Base-by-base conservation (phyloP, 92 coral and sea anemone species). In the Paragorgia papillata region DNA sequence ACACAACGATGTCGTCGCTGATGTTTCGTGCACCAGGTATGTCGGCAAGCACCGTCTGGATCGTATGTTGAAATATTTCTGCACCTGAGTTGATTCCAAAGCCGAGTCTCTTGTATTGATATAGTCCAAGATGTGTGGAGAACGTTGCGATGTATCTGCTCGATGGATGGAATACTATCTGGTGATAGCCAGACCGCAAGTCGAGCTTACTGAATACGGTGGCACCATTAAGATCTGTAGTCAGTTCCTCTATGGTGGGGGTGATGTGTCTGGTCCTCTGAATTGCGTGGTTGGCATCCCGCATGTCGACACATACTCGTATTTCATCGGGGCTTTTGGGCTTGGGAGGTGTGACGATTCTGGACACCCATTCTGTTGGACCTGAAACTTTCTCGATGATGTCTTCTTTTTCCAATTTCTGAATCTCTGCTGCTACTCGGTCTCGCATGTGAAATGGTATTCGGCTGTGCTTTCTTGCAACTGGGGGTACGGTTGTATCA, bases 141-240 rank as follows among this genome's bases (percentile, higher is more conserved):
- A 83, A 83, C 0, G 83, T 76, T 29, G 87, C 77, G 9, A 83
- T 49, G 48, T 83, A 68, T 53, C 86, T 54, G 49, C 49, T 22
- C 70, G 50, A 84, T 50, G 67, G 67, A 29, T 34, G 74, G 18
- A 82, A 26, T 34, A 62, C 86, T 34, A 58, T 54, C 64, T 75
- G 83, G 75, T 83, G 82, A 20, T 76, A 83, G 17, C 82, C 87
- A 3, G 68, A 65, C 39, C 43, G 50, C 26, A 83, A 55, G 65
- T 83, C 87, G 0, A 84, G 75, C 54, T 78, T 84, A 32, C 84
- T 84, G 46, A 84, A 82, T n/a, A 63, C 63, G 39, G 53, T 65
- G n/a, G 81, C 68, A 50, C 68, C 79, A 68, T 68, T 83, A 35
- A 84, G 63, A 41, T 79, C 76, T 28, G 41, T 1, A 2, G 21